Percentiles rank a stretch among this genome's conserved stretches.
Conservation (phyloP, 1,140 invertebrate genomes). For the Gonioctena quinquepunctata region DNA sequence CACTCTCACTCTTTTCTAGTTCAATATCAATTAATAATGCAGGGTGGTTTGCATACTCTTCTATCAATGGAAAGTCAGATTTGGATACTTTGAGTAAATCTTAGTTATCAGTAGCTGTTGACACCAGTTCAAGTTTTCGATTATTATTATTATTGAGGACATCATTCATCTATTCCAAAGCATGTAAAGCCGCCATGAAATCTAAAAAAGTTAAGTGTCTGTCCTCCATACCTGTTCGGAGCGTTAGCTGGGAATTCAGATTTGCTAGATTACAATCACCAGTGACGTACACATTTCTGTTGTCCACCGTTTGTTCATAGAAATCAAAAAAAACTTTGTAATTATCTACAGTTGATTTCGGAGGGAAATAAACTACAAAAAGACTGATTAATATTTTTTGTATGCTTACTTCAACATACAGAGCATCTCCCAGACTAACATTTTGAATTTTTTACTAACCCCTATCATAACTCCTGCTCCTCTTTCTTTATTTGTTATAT, state of each 20-base stretch:
- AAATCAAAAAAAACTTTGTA: no score
- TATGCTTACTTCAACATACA: no score
- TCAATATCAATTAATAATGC: slow-evolving; percentile 1
- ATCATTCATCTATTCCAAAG: not conserved
- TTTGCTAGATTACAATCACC: not conserved
- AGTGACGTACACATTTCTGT: no score
- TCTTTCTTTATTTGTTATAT: no score
- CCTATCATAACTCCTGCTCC: no score
- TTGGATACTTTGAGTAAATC: not conserved
- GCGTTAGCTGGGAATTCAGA: not conserved
- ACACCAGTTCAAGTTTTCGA: not conserved
- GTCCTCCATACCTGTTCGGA: not conserved
- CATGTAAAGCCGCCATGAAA: not conserved
- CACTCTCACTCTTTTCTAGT: not conserved
- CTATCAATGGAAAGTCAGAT: not conserved
- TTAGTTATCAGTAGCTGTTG: not conserved
- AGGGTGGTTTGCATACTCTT: not conserved
- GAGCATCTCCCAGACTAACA: no score
- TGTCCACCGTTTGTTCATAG: no score
- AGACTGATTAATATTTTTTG: no score
- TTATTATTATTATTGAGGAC: slow-evolving; percentile 4
- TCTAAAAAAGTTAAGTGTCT: not conserved
- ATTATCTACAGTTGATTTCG: no score
- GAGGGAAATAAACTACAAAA: no score
- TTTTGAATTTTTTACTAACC: no score